Base-by-base conservation (phyloP, 2,888 invertebrate species). In the Celastrina argiolus region DNA sequence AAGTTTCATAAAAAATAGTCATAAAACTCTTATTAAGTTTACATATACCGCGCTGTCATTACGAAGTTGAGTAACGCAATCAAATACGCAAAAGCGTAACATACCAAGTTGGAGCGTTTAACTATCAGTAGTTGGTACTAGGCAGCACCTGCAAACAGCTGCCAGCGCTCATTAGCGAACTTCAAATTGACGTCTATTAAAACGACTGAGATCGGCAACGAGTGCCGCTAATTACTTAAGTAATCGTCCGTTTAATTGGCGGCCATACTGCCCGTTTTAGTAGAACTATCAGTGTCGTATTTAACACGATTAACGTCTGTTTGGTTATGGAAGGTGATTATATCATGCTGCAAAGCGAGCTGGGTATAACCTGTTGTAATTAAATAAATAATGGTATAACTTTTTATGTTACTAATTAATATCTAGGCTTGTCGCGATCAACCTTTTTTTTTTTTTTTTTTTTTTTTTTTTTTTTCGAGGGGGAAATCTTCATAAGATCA, bases 141-240 rank as follows among this genome's bases (percentile, higher is more conserved):
- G 31, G 31, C 7, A 31, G 61, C 39, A 61, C 61, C 61, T 61
- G 61, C 39, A 36, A 70, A 69, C 76, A 76, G 75, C 76, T 76
- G 76, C 72, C 68, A 72, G 68, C 73, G 74, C 69, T 75, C 76
- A 72, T 76, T 76, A 76, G 71, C 68, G 69, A 74, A 74, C 69
- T 75, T 72, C 71, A 70, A 74, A 74, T 77, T 72, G 71, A 72
- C 75, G 74, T 72, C 75, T 72, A 74, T 73, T 76, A 73, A 73
- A 75, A 75, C 73, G 72, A 73, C 75, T 75, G 73, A 73, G 71
- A 73, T 72, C 69, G 66, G 64, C 68, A 65, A 69, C 63, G 67
- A 65, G 63, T 67, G 64, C 36, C 68, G 65, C 64, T 73, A 73
- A 73, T 72, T 71, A 69, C 72, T 69, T 65, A 39, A 70, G 69